Percentiles rank a stretch among this genome's conserved stretches.
Evolutionary conservation across 2,113 vertebrate genomes (phyloP).

Genomic region (Apteryx owenii): DNA sequence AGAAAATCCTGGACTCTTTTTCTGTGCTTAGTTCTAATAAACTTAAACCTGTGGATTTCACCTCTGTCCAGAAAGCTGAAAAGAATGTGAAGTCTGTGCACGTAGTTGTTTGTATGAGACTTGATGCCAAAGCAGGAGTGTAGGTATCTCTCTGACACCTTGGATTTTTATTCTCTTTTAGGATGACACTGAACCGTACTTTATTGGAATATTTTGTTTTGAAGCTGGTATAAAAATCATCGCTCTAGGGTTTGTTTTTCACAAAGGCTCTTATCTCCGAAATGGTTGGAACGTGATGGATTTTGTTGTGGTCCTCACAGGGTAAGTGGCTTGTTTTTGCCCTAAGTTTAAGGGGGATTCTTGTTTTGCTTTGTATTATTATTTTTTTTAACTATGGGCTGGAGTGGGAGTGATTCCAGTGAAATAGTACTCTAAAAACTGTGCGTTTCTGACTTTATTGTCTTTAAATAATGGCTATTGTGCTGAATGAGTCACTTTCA

Average conservation of each 20-base stretch:
- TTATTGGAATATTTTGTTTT: slow-evolving; percentile 99
- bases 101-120: fast-evolving
- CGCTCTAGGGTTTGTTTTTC: slow-evolving; percentile 94
- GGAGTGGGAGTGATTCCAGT: not conserved
- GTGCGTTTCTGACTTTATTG: not conserved
- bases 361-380: not conserved
- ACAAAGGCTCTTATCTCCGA: slow-evolving; percentile 95
- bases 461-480: not conserved
- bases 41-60: not conserved
- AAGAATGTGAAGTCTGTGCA: not conserved
- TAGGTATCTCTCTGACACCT: not conserved
- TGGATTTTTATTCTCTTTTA: slow-evolving; percentile 41
- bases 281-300: slow-evolving; percentile 99
- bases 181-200: slow-evolving; percentile 98
- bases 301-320: slow-evolving; percentile 97
- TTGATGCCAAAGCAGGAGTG: not conserved
- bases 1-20: not conserved
- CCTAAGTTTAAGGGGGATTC: fast-evolving
- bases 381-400: not conserved
- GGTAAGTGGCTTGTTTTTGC: slow-evolving; percentile 80
- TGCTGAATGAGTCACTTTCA: not conserved
- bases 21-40: not conserved
- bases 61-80: not conserved
- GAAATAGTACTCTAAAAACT: not conserved
- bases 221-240: slow-evolving; percentile 99